Base-by-base conservation (phyloP, 2,888 invertebrate genomes). In the Elegia similella region DNA sequence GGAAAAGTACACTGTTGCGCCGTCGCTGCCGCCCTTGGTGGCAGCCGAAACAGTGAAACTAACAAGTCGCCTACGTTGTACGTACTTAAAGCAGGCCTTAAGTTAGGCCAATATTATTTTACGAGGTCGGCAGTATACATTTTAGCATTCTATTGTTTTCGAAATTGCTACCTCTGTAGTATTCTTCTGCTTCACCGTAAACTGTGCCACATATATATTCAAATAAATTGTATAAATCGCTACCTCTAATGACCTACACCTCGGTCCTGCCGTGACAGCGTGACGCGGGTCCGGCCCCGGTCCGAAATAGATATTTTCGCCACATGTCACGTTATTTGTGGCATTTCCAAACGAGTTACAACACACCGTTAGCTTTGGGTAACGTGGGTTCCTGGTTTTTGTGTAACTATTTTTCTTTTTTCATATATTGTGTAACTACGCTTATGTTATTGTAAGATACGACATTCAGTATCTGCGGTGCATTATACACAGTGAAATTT, bases 271-370 rank as follows among this genome's bases (percentile, higher is more conserved):
- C 73, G 77, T 87, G 88, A 84, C 88, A 88, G 80, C 69, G 70
- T 87, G 86, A 88, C 86, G 82, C 84, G 88, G 88, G 88, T 88
- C 88, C 88, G 68, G 84, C 69, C 67, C 48, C 73, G 76, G 86
- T 83, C 88, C 86, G 82, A 88, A 86, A 86, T 85, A 87, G 86
- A 88, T 86, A 86, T 85, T 86, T 77, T 85, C 78, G 80, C 78
- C 77, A 72, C 76, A 79, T 82, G 85, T 83, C 82, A 74, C 71
- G 68, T 75, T 75, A 73, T 76, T 76, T 78, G 77, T 74, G 79
- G 73, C 77, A 70, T 75, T 74, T 76, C 71, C 71, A 69, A 70
- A 75, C 73, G 72, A 72, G 80, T 73, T 75, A 76, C 59, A 63
- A 62, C 55, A 38, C 55, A 50, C 54, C 42, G 52, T 48, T 57